phyloP scores from a whole-genome alignment of 2,797 vertebrate genomes.

The Pachyuromys duprasi region DNA sequence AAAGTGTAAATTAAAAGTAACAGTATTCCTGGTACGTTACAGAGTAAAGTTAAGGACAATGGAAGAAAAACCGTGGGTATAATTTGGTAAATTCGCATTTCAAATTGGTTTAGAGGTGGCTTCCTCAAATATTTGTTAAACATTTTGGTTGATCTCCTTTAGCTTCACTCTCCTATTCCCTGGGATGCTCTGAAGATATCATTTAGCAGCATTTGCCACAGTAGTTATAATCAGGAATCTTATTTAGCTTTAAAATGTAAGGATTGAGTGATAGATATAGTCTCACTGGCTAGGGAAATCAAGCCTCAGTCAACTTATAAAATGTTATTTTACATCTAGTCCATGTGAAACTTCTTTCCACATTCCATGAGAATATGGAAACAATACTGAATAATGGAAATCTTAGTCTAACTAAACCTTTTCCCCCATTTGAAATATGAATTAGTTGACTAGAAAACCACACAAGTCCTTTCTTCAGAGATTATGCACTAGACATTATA shows the following conservation, averaged over 20 bases:
- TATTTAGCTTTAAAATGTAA: neutral
- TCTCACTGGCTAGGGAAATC: neutral
- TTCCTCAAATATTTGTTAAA: conserved; percentile 22
- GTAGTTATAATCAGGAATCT: neutral
- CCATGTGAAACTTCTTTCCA: neutral
- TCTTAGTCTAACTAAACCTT: neutral
- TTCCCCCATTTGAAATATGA: neutral
- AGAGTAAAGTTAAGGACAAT: conserved; percentile 63
- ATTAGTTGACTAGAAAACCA: neutral
- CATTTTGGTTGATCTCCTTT: neutral
- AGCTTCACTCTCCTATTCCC: neutral
- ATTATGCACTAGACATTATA: neutral
- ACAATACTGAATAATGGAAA: neutral
- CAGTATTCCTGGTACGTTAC: conserved; percentile 67
- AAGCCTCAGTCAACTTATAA: neutral
- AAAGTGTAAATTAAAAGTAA: conserved; percentile 75
- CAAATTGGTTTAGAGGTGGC: neutral
- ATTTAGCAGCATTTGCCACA: conserved; percentile 15
- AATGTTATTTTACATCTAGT: neutral
- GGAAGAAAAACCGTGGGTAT: neutral
- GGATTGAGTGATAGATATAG: neutral
- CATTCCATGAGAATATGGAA: neutral
- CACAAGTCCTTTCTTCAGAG: neutral
- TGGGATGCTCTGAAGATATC: neutral
- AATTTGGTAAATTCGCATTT: neutral